Evolutionary conservation across 2,888 invertebrate species (phyloP).

Genomic region (Tachystola acroxantha): DNA sequence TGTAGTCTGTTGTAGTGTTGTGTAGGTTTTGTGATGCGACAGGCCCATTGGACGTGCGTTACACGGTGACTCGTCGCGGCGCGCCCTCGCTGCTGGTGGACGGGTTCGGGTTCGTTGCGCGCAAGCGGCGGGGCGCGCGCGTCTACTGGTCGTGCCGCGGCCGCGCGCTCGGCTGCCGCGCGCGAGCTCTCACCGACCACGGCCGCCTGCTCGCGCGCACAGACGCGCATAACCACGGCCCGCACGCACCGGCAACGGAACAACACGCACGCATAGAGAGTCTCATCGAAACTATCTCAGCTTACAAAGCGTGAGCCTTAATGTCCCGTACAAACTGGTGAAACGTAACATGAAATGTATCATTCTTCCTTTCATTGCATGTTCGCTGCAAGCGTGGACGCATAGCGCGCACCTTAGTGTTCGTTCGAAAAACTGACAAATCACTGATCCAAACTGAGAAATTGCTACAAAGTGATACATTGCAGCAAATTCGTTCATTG

Average conservation of each 20-base stretch:
- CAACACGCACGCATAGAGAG: conserved; percentile 57
- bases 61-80: conserved; percentile 64
- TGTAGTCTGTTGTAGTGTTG: too few relatives aligned
- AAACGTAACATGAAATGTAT: too few relatives aligned
- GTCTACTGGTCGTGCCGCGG: conserved; percentile 68
- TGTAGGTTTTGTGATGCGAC: conserved; percentile 20
- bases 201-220: conserved; percentile 45
- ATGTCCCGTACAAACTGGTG: too few relatives aligned
- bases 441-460: too few relatives aligned
- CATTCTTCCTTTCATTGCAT: too few relatives aligned
- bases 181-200: conserved; percentile 54
- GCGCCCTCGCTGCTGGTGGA: conserved; percentile 59
- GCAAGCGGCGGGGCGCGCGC: conserved; percentile 58
- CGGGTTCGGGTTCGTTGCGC: conserved; percentile 57
- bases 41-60: conserved; percentile 43
- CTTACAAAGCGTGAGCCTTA: neutral
- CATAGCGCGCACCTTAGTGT: too few relatives aligned
- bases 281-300: conserved; percentile 55
- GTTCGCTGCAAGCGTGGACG: too few relatives aligned
- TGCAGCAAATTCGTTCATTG: too few relatives aligned
- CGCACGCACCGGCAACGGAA: conserved; percentile 31
- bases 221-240: conserved; percentile 45
- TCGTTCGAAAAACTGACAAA: too few relatives aligned
- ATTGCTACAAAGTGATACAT: too few relatives aligned
- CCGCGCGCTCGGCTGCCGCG: conserved; percentile 49